Evolutionary conservation across 1,140 invertebrate genomes (phyloP).

Genomic region (Zophobas atratus): DNA sequence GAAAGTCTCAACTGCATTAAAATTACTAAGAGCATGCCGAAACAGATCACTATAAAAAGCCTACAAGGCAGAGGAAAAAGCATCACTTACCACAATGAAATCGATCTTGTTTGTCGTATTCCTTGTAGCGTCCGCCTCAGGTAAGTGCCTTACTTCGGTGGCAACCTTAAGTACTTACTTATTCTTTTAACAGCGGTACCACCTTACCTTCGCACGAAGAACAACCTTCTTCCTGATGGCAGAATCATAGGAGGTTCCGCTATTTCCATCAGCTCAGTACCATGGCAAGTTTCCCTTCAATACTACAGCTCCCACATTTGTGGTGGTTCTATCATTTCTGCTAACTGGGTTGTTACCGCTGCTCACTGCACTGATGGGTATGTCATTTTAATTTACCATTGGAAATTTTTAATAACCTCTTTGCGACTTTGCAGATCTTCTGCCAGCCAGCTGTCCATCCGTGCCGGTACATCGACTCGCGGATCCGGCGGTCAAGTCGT

Average conservation of each 20-base stretch:
- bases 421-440: conserved; percentile 6
- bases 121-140: conserved; percentile 16
- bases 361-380: conserved; percentile 73
- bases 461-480: conserved; percentile 46
- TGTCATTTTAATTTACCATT: conserved; percentile 1
- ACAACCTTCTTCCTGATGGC: conserved; percentile 5
- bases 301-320: conserved; percentile 72
- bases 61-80: neutral
- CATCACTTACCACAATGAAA: conserved; percentile 5
- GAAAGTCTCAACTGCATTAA: neutral
- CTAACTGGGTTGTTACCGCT: conserved; percentile 74
- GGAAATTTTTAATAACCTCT: neutral
- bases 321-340: conserved; percentile 74
- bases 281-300: conserved; percentile 74
- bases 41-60: neutral
- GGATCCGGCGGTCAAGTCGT: conserved; percentile 60
- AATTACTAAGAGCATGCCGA: neutral
- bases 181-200: conserved; percentile 8
- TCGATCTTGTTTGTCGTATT: conserved; percentile 2
- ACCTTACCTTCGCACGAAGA: conserved; percentile 10
- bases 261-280: conserved; percentile 62
- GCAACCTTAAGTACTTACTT: neutral
- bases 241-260: conserved; percentile 27
- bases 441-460: conserved; percentile 35
- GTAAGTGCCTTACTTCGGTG: conserved; percentile 9